phyloP scores from a whole-genome alignment of 2,113 vertebrate species.

The Vicugna pacos region DNA sequence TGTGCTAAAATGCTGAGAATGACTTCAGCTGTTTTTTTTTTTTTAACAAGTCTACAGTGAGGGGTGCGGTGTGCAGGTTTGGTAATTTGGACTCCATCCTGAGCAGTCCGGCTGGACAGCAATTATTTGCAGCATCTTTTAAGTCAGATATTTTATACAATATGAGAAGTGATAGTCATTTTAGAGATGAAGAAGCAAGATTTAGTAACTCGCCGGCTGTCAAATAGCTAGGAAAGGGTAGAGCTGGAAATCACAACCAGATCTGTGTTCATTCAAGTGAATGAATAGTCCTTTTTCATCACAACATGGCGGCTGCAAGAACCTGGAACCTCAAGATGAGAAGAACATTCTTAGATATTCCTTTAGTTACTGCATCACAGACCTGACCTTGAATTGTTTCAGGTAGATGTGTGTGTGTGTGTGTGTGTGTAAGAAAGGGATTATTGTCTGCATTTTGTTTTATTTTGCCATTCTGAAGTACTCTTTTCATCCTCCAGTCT shows the following conservation, averaged over 20 bases:
- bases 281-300: not conserved
- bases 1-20: constrained; percentile 7
- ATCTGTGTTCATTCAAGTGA: not conserved
- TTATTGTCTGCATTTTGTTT: not conserved
- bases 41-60: not conserved
- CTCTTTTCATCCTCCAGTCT: not conserved
- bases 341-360: not conserved
- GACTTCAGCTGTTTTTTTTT: not conserved
- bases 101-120: not conserved
- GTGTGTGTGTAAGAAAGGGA: not conserved
- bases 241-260: not conserved
- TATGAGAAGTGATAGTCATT: constrained; percentile 18
- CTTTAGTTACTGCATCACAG: not conserved
- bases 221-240: not conserved
- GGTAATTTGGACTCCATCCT: not conserved
- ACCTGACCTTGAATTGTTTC: not conserved
- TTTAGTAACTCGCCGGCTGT: not conserved
- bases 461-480: not conserved
- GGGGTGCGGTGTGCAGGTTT: not conserved
- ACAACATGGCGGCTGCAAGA: not conserved
- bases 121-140: not conserved
- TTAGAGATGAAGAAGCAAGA: not conserved
- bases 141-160: not conserved
- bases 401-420: not conserved
- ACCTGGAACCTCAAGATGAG: not conserved